Percentiles rank a stretch among this genome's conserved stretches.
Conservation (phyloP, 2,888 invertebrate genomes). For the Mythimna pallens region DNA sequence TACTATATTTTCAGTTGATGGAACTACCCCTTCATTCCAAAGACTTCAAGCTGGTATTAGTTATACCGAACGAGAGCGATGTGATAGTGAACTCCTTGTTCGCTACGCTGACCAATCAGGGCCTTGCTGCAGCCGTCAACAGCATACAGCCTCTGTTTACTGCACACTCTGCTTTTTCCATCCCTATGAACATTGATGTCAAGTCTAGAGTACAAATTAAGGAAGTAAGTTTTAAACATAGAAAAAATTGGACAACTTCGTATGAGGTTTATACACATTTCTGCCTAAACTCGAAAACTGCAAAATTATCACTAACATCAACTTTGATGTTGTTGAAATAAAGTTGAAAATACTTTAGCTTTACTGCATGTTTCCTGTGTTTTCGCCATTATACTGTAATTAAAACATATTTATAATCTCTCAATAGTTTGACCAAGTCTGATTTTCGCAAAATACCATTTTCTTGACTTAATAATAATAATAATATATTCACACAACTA, state of each 20-base stretch:
- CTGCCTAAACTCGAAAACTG: too few relatives aligned
- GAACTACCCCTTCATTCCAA: constrained; percentile 62
- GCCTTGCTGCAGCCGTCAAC: constrained; percentile 48
- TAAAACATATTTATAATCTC: too few relatives aligned
- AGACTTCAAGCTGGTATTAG: constrained; percentile 63
- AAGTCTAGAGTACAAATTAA: constrained; percentile 28
- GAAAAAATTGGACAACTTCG: background rate
- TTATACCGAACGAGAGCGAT: constrained; percentile 67
- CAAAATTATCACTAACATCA: background rate
- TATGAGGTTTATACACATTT: background rate
- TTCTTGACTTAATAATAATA: too few relatives aligned
- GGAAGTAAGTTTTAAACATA: constrained; percentile 31
- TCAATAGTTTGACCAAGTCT: too few relatives aligned
- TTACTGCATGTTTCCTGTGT: background rate
- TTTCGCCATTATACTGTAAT: background rate
- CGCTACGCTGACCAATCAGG: constrained; percentile 39
- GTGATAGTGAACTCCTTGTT: constrained; percentile 45
- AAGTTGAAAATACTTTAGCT: background rate
- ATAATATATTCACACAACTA: too few relatives aligned
- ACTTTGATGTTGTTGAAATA: background rate
- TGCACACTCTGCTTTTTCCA: constrained; percentile 22
- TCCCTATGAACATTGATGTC: constrained; percentile 37
- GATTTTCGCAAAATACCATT: too few relatives aligned
- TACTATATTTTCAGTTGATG: constrained; percentile 59
- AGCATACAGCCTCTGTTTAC: constrained; percentile 58